Base-by-base conservation (phyloP, 2,113 vertebrate species). In the Meleagris gallopavo region DNA sequence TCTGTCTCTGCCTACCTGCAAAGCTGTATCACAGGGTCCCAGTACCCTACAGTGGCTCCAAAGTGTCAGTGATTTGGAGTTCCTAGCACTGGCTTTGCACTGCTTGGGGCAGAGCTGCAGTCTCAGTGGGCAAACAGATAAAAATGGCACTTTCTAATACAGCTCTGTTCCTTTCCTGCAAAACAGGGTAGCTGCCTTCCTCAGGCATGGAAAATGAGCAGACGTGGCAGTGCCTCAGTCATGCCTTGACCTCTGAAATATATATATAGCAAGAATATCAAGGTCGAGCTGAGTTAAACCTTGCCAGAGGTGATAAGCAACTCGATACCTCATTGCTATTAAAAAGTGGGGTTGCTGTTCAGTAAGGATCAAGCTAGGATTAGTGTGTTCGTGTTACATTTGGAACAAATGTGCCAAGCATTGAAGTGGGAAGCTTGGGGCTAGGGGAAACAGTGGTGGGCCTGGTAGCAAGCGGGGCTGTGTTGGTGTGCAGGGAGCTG, bases 221-320 rank as follows among this genome's bases (percentile, higher is more conserved):
- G 79, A 34, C 0, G 1, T 61, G 89, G 25, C 60, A 7, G 24
- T 3, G 8, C 21, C 58, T 6, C 55, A 24, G 69, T 54, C 41
- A 0, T 17, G 79, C 40, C 54, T n/a, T 25, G 57, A 34, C 24
- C 90, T 88, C 90, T 55, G 5, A 22, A 20, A 65, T 45, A n/a
- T 21, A 19, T 45, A 41, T 17, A 43, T 13, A 30, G 36, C 57
- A 62, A 3, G 61, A 70, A 0, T 57, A 62, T 60, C 20, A 21
- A 82, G 90, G 94, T 93, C 62, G 57, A 12, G 79, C 86, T 15
- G 32, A 82, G 34, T 30, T 21, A 64, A 82, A 55, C 29, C 87
- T 92, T 64, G 66, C 88, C 88, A 38, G 77, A 54, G 74, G 41
- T 13, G 78, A 55, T 38, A 3, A 73, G 85, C 41, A 82, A 60